Conservation (phyloP, 2,797 vertebrate genomes). For the Spinus pinus region DNA sequence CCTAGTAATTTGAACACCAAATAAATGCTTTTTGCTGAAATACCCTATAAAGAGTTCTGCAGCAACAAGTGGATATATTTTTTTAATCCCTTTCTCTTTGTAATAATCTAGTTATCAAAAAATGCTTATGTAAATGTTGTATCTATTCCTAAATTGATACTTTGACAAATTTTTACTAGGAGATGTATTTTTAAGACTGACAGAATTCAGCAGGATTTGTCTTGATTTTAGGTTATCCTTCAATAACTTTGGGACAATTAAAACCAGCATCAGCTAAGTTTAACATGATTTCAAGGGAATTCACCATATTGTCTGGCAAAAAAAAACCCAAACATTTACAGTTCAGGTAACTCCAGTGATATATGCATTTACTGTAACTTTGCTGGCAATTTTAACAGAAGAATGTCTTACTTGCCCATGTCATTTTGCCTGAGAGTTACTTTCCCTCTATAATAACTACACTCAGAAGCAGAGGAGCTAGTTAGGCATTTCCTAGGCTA, state of each 20-base stretch:
- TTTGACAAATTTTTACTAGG: not conserved
- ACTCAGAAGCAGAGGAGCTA: not conserved
- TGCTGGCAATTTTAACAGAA: not conserved
- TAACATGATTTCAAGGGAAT: not conserved
- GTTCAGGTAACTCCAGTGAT: not conserved
- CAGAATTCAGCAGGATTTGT: not conserved
- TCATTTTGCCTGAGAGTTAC: not conserved
- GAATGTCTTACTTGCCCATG: not conserved
- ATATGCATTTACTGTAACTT: not conserved
- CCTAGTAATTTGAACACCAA: not conserved
- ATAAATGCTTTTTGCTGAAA: not conserved
- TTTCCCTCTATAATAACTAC: not conserved
- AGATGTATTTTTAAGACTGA: not conserved
- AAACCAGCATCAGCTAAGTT: not conserved
- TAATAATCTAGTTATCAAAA: not conserved
- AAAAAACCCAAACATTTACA: not conserved
- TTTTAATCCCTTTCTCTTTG: not conserved
- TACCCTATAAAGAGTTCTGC: not conserved
- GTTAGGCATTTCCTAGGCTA: not conserved
- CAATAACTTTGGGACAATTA: not conserved
- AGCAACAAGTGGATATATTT: not conserved
- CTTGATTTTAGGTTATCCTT: not conserved
- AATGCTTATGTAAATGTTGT: not conserved
- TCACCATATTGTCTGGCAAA: not conserved
- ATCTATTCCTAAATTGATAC: not conserved